These are phyloP conservation scores for Plutomurus gul DNA, from an alignment of 1,140 invertebrate species.

Conservation along the genomic window DNA sequence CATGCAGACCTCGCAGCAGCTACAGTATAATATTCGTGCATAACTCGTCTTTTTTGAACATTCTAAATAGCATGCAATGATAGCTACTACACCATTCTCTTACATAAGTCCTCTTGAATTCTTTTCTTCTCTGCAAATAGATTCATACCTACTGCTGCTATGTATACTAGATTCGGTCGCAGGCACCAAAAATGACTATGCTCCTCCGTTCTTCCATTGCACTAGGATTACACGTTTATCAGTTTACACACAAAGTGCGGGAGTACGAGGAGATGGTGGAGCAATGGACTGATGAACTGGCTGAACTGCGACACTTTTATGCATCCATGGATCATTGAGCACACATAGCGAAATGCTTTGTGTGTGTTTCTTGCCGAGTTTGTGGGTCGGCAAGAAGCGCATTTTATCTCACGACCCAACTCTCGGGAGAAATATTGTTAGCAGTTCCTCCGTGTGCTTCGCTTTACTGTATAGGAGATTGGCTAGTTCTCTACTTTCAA, in stretches of 20 bases:
- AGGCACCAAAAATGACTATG: not conserved
- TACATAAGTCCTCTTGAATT: too few relatives aligned
- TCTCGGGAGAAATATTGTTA: constrained; percentile 45
- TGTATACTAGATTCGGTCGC: too few relatives aligned
- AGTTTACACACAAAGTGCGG: too few relatives aligned
- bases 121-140: too few relatives aligned
- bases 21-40: not conserved
- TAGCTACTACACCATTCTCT: too few relatives aligned
- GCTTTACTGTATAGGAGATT: not conserved
- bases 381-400: constrained; percentile 12
- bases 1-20: not conserved
- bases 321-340: constrained; percentile 54
- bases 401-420: constrained; percentile 40
- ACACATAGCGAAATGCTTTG: constrained; percentile 36
- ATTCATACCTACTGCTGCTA: too few relatives aligned
- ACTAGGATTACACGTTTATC: too few relatives aligned
- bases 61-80: too few relatives aligned
- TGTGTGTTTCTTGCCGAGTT: not conserved
- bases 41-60: too few relatives aligned
- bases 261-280: not conserved
- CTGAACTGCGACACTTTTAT: constrained; percentile 54
- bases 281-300: constrained; percentile 37
- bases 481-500: not conserved
- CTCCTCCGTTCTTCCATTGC: not conserved
- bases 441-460: constrained; percentile 30